phyloP scores from a whole-genome alignment of 2,888 invertebrate species.

The Nemoura dubitans region DNA sequence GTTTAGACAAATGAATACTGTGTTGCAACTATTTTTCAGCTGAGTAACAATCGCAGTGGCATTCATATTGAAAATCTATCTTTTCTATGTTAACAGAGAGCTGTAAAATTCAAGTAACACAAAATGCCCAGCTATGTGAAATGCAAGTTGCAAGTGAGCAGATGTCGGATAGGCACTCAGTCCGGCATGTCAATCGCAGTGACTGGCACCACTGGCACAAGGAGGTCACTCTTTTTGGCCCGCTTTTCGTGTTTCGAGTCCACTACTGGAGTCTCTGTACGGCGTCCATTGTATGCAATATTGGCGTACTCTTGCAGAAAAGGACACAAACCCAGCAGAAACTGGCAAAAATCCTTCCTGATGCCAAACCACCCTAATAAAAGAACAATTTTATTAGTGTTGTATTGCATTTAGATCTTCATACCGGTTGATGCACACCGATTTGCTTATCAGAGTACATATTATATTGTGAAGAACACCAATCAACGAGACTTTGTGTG shows the following conservation, averaged over 20 bases:
- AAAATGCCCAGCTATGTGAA: neutral
- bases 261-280: slow-evolving; percentile 62
- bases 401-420: too few species aligned
- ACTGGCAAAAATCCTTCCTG: slow-evolving; percentile 96
- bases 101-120: neutral
- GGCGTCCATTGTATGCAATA: slow-evolving; percentile 84
- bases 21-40: neutral
- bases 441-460: too few species aligned
- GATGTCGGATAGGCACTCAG: slow-evolving; percentile 65
- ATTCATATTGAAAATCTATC: neutral
- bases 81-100: neutral
- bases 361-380: slow-evolving; percentile 99
- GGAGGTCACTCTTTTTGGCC: slow-evolving; percentile 78
- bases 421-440: too few species aligned
- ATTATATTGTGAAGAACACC: too few species aligned
- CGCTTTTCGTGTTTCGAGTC: slow-evolving; percentile 73
- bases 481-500: too few species aligned
- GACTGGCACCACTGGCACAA: slow-evolving; percentile 89
- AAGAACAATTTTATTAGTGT: neutral
- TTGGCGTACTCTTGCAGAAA: slow-evolving; percentile 98
- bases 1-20: neutral
- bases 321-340: slow-evolving; percentile 93
- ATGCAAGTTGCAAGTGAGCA: neutral
- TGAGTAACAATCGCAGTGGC: neutral
- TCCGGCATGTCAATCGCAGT: slow-evolving; percentile 92